Base-by-base conservation (phyloP, 1,140 invertebrate genomes). In the Conopomorpha cramerella region DNA sequence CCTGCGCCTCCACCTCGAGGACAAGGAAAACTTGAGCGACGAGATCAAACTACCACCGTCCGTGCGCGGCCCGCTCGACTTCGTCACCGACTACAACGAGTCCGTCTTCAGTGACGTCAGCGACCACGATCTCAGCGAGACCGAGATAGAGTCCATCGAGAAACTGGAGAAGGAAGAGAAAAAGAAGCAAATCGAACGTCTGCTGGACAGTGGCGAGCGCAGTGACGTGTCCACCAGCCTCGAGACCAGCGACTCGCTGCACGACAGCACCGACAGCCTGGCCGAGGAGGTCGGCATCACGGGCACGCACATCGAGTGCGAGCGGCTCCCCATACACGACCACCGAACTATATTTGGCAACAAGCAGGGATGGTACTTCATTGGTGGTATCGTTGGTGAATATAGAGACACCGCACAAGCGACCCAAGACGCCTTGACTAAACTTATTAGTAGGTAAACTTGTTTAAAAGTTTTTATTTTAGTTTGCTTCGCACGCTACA, bases 361-460 rank as follows among this genome's bases (percentile, higher is more conserved):
- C 83, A 78, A 70, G 68, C 78, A 83, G 30, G 90, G 90, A 25
- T 93, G 90, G 90, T 83, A 85, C 61, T 93, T 88, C 83, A 84
- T 92, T 39, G 87, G 88, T 12, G 88, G 89, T 26, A 83, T 92
- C 28, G 80, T 85, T 39, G 89, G 83, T 11, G 68, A 79, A 38
- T 62, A 80, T 15, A 77, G 82, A 41, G 76, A 82, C 58, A 72
- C 78, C 12, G 70, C 76, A 18, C 66, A 82, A 38, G 83, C 86
- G 7, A 84, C 84, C 53, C 76, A 81, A 48, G 78, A 85, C 50
- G 86, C 87, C 38, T 79, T 90, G 70, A 79, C 83, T 44, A 87
- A 85, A 84, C 81, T 91, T 79, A 85, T 85, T 83, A 87, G 88
- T 90, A 87, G 84, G 86, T 86, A 85, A 85, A 76, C 71, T 76